Percentiles rank a stretch among this genome's conserved stretches.
phyloP scores from a whole-genome alignment of 2,888 invertebrate species.

The Andrena hattorfiana region DNA sequence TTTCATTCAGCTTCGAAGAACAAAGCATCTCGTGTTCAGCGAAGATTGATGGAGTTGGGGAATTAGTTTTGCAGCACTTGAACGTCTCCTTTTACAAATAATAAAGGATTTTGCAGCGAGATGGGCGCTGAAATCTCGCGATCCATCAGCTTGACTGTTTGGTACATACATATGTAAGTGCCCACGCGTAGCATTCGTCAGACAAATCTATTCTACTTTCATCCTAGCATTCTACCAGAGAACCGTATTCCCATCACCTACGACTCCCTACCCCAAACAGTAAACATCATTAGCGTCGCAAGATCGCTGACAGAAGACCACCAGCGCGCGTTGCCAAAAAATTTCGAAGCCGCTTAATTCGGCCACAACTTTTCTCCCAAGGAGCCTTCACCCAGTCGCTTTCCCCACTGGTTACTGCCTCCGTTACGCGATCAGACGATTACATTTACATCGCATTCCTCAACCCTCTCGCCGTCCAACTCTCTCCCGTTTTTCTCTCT shows the following conservation, averaged over 20 bases:
- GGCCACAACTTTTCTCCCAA: slow-evolving; percentile 23
- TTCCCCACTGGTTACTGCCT: slow-evolving; percentile 1
- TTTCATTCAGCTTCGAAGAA: slow-evolving; percentile 13
- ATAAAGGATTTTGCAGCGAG: not conserved
- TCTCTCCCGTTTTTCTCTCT: slow-evolving; percentile 18
- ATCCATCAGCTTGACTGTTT: slow-evolving; percentile 6
- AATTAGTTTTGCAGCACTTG: slow-evolving; percentile 18
- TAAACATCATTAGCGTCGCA: too few species aligned
- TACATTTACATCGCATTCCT: slow-evolving; percentile 66
- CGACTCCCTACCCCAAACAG: too few species aligned
- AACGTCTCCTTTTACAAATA: not conserved
- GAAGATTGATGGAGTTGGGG: slow-evolving; percentile 25
- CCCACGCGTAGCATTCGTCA: not conserved
- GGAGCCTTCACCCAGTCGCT: slow-evolving; percentile 14
- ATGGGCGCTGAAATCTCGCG: not conserved
- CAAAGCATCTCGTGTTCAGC: not conserved
- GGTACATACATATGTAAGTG: not conserved
- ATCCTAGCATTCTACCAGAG: not conserved
- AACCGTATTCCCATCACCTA: too few species aligned
- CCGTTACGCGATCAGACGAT: slow-evolving; percentile 36
- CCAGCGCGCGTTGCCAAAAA: slow-evolving; percentile 21
- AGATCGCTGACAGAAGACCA: too few species aligned
- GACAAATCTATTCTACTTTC: not conserved
- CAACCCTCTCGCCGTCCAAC: slow-evolving; percentile 20
- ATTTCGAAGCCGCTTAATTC: slow-evolving; percentile 56